A percentile compares a stretch with the other conserved stretches of the same genome.
Evolutionary conservation across 2,113 vertebrate species (phyloP).

Genomic region (Lasiurus cinereus): DNA sequence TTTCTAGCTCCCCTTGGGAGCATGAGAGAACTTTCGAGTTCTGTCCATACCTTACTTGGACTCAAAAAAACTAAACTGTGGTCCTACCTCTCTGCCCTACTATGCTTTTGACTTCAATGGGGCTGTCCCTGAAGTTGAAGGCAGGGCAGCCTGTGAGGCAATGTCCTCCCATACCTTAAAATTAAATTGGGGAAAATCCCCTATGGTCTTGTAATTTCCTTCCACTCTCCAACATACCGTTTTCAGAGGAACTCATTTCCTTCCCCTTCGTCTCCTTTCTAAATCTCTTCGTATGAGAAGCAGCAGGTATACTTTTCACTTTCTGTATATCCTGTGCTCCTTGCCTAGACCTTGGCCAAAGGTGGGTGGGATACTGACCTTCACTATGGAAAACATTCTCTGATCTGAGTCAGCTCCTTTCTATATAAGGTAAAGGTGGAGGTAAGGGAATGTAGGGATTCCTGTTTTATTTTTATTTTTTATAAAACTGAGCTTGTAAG

Average conservation of each 20-base stretch:
- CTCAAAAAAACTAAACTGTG: not conserved
- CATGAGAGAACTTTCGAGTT: not conserved
- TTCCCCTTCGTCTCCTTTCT: not conserved
- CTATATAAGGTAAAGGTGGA: not conserved
- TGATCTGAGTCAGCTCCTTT: not conserved
- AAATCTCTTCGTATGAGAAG: not conserved
- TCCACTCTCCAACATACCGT: not conserved
- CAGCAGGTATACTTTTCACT: not conserved
- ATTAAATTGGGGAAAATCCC: not conserved
- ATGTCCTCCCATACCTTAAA: not conserved
- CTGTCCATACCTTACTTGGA: not conserved
- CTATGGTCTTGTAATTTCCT: not conserved
- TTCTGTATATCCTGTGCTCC: not conserved
- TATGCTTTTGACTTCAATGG: not conserved
- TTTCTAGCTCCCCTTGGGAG: not conserved
- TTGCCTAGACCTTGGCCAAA: not conserved
- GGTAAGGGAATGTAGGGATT: slow-evolving; percentile 4
- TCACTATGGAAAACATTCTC: not conserved
- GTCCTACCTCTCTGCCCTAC: not conserved
- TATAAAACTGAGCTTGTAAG: slow-evolving; percentile 31
- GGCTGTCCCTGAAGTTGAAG: not conserved
- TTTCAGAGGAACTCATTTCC: not conserved
- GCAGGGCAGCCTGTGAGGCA: not conserved
- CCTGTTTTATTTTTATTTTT: slow-evolving; percentile 46
- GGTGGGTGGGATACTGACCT: not conserved